Evolutionary conservation across 2,113 vertebrate species (phyloP).

Genomic region (Plecturocebus donacophilus): DNA sequence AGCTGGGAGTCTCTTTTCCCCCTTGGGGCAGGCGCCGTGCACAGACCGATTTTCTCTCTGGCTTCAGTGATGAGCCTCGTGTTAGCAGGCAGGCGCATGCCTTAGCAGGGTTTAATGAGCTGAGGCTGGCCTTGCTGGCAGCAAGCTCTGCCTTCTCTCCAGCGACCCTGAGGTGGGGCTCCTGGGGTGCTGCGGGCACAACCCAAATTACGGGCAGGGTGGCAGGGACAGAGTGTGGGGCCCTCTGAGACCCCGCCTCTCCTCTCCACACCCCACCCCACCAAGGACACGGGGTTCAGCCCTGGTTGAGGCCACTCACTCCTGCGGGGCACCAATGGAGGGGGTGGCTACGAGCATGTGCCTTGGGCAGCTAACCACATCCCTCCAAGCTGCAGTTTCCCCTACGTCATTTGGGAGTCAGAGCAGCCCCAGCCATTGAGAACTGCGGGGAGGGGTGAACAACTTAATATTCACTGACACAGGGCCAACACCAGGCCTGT

Average conservation of each 20-base stretch:
- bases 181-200: no score
- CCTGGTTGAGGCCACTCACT: not conserved
- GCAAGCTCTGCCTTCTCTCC: not conserved
- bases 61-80: fast-evolving
- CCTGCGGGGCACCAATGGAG: not conserved
- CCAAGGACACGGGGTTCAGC: not conserved
- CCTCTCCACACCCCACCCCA: no score
- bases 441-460: not conserved
- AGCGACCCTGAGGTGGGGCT: not conserved
- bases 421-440: fast-evolving
- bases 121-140: fast-evolving
- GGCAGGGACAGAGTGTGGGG: not conserved
- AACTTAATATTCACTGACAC: no score
- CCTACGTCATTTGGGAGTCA: not conserved
- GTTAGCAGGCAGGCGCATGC: fast-evolving
- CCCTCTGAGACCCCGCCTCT: fast-evolving
- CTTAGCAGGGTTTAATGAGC: not conserved
- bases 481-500: fast-evolving
- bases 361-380: fast-evolving
- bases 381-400: not conserved
- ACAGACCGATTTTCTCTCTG: constrained; percentile 39
- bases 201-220: not conserved
- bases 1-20: constrained; percentile 62
- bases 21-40: not conserved
- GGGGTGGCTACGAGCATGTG: not conserved